These are phyloP conservation scores for Limnephilus rhombicus DNA, from an alignment of 2,888 invertebrate species.

Conservation along the genomic window DNA sequence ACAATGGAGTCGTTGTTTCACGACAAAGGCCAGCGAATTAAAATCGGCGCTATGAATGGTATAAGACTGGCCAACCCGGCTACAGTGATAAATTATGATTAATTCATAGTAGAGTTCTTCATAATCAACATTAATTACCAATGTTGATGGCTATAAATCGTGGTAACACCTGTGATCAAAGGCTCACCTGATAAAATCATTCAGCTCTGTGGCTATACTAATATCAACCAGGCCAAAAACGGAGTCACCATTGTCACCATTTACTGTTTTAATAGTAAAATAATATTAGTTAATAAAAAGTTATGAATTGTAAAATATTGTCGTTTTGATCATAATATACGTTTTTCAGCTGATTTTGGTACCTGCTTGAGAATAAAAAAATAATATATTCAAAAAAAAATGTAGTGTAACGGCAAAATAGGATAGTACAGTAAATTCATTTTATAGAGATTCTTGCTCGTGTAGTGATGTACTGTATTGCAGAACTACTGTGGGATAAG, in stretches of 20 bases:
- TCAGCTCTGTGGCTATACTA: not conserved
- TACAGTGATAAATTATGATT: not conserved
- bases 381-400: no score
- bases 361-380: no score
- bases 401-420: no score
- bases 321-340: no score
- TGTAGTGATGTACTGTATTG: no score
- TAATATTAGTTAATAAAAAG: not conserved
- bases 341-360: not conserved
- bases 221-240: not conserved
- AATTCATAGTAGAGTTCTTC: not conserved
- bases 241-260: not conserved
- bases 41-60: conserved; percentile 26
- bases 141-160: not conserved
- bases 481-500: no score
- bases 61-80: not conserved
- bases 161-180: conserved; percentile 26
- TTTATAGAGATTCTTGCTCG: no score
- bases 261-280: not conserved
- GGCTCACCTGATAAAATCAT: not conserved
- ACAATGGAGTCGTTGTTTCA: conserved; percentile 20
- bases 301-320: not conserved
- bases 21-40: conserved; percentile 25
- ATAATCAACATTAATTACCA: not conserved
- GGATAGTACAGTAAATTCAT: no score